These are phyloP conservation scores for Drosophila ambigua DNA, from an alignment of 1,140 invertebrate genomes.

Conservation along the genomic window DNA sequence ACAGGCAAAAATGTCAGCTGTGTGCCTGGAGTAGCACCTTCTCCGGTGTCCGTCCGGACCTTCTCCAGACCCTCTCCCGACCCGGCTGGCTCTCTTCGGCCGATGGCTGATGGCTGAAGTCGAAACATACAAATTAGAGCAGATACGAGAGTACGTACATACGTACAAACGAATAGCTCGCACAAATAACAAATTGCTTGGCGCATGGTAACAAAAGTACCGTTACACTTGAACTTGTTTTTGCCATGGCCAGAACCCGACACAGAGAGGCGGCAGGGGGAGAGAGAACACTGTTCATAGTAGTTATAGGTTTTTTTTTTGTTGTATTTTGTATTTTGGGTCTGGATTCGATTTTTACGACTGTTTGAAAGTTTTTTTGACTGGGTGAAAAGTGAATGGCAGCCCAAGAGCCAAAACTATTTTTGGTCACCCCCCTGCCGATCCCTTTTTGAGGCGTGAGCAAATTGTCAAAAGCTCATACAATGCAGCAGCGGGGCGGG, in stretches of 20 bases:
- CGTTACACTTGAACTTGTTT: slow-evolving; percentile 66
- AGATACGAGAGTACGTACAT: slow-evolving; percentile 29
- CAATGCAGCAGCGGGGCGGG: slow-evolving; percentile 28
- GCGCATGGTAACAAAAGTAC: slow-evolving; percentile 78
- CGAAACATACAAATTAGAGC: slow-evolving; percentile 77
- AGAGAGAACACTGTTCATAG: slow-evolving; percentile 33
- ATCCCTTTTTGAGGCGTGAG: slow-evolving; percentile 55
- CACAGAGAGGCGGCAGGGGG: background rate
- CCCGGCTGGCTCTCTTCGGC: background rate
- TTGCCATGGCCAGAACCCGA: slow-evolving; percentile 31
- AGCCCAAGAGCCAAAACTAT: slow-evolving; percentile 50
- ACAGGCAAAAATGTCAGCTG: slow-evolving; percentile 79
- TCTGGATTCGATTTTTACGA: slow-evolving; percentile 74
- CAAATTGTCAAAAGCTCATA: slow-evolving; percentile 50
- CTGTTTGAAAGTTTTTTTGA: slow-evolving; percentile 53
- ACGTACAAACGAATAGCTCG: slow-evolving; percentile 46
- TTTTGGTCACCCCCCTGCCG: slow-evolving; percentile 36
- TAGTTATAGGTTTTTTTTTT: background rate
- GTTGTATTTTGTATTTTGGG: slow-evolving; percentile 18
- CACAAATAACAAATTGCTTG: slow-evolving; percentile 70
- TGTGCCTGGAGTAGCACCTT: slow-evolving; percentile 30
- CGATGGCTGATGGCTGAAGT: slow-evolving; percentile 4
- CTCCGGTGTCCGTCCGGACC: background rate
- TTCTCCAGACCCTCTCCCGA: background rate
- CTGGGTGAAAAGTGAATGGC: slow-evolving; percentile 80